Conservation (phyloP, 2,888 invertebrate species). For the Hemicrepidius hirtus region DNA sequence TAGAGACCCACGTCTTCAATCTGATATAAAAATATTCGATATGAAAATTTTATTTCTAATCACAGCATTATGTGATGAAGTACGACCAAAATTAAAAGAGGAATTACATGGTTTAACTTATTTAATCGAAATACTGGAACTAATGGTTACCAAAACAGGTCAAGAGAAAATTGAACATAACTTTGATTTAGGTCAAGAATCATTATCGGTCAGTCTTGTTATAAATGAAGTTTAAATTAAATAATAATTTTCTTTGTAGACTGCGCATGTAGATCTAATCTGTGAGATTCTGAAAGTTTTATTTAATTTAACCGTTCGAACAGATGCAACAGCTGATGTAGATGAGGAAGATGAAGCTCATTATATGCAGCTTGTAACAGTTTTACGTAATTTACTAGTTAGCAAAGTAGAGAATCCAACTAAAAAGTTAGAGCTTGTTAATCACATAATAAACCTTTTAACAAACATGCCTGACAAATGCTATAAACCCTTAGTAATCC, state of each 20-base stretch:
- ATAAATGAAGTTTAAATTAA: background rate
- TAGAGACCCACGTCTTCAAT: constrained; percentile 77
- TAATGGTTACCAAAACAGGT: constrained; percentile 74
- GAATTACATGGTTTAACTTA: constrained; percentile 82
- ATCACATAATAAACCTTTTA: constrained; percentile 88
- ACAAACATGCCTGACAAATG: constrained; percentile 85
- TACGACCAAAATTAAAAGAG: constrained; percentile 79
- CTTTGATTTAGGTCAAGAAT: constrained; percentile 5
- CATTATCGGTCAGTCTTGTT: constrained; percentile 4
- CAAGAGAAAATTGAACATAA: constrained; percentile 51
- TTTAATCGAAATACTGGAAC: constrained; percentile 81
- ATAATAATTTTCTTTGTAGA: constrained; percentile 67
- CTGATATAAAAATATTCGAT: constrained; percentile 88
- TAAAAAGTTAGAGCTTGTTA: constrained; percentile 81
- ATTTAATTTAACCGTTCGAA: constrained; percentile 82
- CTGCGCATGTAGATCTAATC: constrained; percentile 77
- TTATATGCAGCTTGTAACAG: constrained; percentile 81
- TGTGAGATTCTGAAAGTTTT: constrained; percentile 86
- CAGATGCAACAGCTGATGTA: constrained; percentile 68
- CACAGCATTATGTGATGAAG: constrained; percentile 86
- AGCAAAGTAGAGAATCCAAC: constrained; percentile 75
- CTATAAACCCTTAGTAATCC: constrained; percentile 81
- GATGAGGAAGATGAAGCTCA: constrained; percentile 82
- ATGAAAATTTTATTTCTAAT: constrained; percentile 91
- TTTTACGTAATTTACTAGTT: constrained; percentile 82